phyloP scores from a whole-genome alignment of 2,888 invertebrate genomes.

The Dolichopus griseipennis region DNA sequence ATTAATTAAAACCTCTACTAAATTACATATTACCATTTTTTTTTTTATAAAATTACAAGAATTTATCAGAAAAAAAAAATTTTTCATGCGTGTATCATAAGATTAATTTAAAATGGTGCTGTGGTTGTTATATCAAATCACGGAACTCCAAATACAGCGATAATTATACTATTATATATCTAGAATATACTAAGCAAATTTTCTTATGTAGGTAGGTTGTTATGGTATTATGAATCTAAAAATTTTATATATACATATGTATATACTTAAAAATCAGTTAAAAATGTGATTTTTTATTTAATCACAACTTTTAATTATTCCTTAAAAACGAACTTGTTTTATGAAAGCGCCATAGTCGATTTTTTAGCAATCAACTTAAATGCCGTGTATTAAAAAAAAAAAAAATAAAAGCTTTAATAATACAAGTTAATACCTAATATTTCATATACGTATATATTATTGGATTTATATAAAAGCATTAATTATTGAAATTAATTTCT shows the following conservation, averaged over 20 bases:
- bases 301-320: not conserved
- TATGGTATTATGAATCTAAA: not conserved
- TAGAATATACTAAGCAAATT: not conserved
- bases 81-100: no score
- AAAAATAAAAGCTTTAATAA: no score
- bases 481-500: no score
- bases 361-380: not conserved
- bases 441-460: no score
- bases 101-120: not conserved
- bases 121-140: not conserved
- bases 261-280: no score
- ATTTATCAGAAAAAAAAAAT: no score
- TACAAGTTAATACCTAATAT: no score
- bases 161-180: not conserved
- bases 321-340: not conserved
- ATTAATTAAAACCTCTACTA: no score
- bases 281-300: not conserved
- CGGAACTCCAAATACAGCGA: constrained; percentile 1
- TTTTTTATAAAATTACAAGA: no score
- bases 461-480: no score
- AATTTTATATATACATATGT: not conserved
- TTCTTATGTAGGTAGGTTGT: not conserved
- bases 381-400: no score
- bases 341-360: not conserved
- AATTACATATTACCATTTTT: no score